Base-by-base conservation (phyloP, 2,797 vertebrate species). In the Takifugu ocellatus region DNA sequence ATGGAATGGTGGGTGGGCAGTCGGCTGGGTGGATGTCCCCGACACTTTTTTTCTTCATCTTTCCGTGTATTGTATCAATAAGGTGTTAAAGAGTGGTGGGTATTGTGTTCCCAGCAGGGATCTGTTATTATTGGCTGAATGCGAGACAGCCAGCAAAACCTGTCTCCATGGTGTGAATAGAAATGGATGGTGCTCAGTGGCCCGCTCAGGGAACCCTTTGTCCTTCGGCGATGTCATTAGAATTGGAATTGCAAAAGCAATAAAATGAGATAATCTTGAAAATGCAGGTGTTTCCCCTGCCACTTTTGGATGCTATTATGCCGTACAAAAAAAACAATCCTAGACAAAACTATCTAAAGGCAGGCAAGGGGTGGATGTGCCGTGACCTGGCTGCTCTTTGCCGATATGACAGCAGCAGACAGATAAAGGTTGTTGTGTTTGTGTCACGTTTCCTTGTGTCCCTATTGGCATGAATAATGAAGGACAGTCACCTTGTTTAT, bases 401-500 rank as follows among this genome's bases (percentile, higher is more conserved):
- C 65, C 47, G 66, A 59, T 44, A 67, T 62, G 43, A 73, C 51
- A 25, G 42, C 49, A 58, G 48, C 21, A 39, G 67, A 70, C 75
- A 66, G 74, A 83, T 71, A 77, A 72, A 69, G 72, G 56, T 59
- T 70, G 59, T 62, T 81, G 68, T 74, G 36, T 77, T 75, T 72
- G 66, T 64, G 68, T 82, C 71, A 72, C 45, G 42, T 83, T 76
- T 62, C 72, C 57, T 73, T 66, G 72, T 79, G 72, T 87, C 70
- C 74, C 69, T 57, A 52, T 61, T 56, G 67, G 66, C 69, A 86
- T 91, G 57, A 89, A 90, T 89, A 85, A 87, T 88, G 72, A 82
- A 88, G 74, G 51, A 48, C 54, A 50, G 82, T 87, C 85, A 87
- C 86, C 85, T 89, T 91, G 87, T 86, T 89, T 90, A 86, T 89